These are phyloP conservation scores for Nudaria mundana DNA, from an alignment of 2,888 invertebrate species.

Conservation along the genomic window DNA sequence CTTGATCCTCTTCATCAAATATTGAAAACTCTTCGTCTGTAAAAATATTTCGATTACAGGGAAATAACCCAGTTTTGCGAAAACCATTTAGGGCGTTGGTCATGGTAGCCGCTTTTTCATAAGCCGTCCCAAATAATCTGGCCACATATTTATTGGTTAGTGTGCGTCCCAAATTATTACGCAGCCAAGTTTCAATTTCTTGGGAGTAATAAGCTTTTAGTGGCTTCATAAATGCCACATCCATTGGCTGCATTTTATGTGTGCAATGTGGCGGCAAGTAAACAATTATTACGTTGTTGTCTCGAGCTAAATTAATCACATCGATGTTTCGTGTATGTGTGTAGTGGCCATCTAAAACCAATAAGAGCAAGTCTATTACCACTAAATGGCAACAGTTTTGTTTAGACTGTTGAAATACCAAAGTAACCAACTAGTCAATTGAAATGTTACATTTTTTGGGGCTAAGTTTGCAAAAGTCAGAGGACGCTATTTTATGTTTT, in stretches of 20 bases:
- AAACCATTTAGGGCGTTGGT: conserved; percentile 5
- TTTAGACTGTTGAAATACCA: too few species aligned
- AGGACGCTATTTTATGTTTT: too few species aligned
- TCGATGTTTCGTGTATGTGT: conserved; percentile 7
- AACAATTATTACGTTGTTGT: neutral
- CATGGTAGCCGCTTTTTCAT: conserved; percentile 1
- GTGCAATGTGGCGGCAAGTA: conserved; percentile 10
- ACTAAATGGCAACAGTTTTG: too few species aligned
- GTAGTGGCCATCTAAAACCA: conserved; percentile 5
- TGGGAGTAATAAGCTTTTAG: conserved; percentile 6
- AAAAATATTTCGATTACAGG: neutral
- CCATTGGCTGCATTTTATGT: conserved; percentile 8
- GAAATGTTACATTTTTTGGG: too few species aligned
- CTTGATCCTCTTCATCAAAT: neutral
- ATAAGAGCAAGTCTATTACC: too few species aligned
- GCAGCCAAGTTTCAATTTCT: conserved; percentile 7
- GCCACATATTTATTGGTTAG: neutral
- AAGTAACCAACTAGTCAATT: too few species aligned
- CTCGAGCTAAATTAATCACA: conserved; percentile 1
- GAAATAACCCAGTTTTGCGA: neutral
- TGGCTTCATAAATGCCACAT: conserved; percentile 10
- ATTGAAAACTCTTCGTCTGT: conserved; percentile 1
- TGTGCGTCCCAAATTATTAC: neutral
- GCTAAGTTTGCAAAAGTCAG: too few species aligned
- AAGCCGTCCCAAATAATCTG: conserved; percentile 2